These are phyloP conservation scores for Pyrgus malvae DNA, from an alignment of 2,888 invertebrate genomes.

Conservation along the genomic window DNA sequence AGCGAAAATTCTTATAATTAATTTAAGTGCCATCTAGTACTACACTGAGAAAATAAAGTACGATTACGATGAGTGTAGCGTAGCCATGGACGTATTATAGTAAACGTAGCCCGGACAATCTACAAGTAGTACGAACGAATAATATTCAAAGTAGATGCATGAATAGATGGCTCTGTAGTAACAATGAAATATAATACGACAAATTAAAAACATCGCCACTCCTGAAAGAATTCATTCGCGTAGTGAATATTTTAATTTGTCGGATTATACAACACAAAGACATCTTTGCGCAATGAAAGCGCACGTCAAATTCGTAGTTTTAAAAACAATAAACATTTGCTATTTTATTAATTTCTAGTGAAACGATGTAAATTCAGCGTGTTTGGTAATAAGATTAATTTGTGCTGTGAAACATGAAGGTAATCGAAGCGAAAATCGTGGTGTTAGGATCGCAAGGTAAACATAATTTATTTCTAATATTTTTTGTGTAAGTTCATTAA, in stretches of 20 bases:
- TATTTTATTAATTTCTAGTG: not conserved
- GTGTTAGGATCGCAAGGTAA: conserved; percentile 91
- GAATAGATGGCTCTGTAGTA: not conserved
- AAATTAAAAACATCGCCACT: not conserved
- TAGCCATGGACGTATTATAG: no score
- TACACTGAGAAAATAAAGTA: no score
- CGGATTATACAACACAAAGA: conserved; percentile 8
- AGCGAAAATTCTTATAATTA: no score
- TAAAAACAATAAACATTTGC: conserved; percentile 2
- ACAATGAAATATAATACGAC: not conserved
- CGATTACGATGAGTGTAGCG: no score
- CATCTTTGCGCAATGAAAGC: conserved; percentile 1
- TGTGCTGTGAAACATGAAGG: conserved; percentile 82
- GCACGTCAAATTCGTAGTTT: conserved; percentile 14
- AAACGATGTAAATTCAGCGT: conserved; percentile 17
- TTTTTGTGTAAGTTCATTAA: conserved; percentile 8
- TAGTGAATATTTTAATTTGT: not conserved
- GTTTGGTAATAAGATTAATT: not conserved
- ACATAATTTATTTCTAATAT: conserved; percentile 3
- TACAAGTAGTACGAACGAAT: no score
- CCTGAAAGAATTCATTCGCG: not conserved
- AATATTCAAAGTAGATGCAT: no score
- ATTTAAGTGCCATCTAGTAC: no score
- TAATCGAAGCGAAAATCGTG: conserved; percentile 92
- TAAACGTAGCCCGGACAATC: no score